These are phyloP conservation scores for Achlya flavicornis DNA, from an alignment of 2,888 invertebrate species.

Conservation along the genomic window DNA sequence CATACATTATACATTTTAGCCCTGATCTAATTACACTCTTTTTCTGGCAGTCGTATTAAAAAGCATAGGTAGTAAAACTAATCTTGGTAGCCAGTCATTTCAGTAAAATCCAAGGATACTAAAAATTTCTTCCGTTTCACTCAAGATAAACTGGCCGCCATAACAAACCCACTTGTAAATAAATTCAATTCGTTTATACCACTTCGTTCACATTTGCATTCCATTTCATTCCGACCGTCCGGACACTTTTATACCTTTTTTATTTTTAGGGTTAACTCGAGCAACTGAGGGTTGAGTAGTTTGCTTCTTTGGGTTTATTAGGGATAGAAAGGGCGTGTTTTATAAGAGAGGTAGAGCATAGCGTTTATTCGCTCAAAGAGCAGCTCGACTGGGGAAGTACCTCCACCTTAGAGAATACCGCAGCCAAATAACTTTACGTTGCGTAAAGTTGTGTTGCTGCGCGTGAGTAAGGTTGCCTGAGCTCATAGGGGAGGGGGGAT, in stretches of 20 bases:
- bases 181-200: slow-evolving; percentile 51
- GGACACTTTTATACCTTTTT: slow-evolving; percentile 71
- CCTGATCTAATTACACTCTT: too few relatives aligned
- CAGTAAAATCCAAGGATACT: slow-evolving; percentile 5
- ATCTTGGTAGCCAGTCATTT: background rate
- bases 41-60: too few relatives aligned
- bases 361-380: too few relatives aligned
- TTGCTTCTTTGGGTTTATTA: slow-evolving; percentile 62
- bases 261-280: slow-evolving; percentile 59
- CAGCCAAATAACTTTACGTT: too few relatives aligned
- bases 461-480: too few relatives aligned
- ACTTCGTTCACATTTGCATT: slow-evolving; percentile 69
- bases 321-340: slow-evolving; percentile 37
- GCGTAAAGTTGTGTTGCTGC: too few relatives aligned
- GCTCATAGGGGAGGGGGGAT: too few relatives aligned
- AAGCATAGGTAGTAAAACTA: too few relatives aligned
- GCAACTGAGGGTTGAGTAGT: slow-evolving; percentile 53
- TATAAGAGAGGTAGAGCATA: too few relatives aligned
- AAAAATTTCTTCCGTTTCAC: slow-evolving; percentile 1
- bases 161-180: slow-evolving; percentile 27
- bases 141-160: slow-evolving; percentile 10
- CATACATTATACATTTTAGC: too few relatives aligned
- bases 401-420: too few relatives aligned
- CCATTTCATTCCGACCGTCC: slow-evolving; percentile 71
- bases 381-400: too few relatives aligned